Evolutionary conservation across 2,888 invertebrate species (phyloP).

Genomic region (Drosophila diplacantha): DNA sequence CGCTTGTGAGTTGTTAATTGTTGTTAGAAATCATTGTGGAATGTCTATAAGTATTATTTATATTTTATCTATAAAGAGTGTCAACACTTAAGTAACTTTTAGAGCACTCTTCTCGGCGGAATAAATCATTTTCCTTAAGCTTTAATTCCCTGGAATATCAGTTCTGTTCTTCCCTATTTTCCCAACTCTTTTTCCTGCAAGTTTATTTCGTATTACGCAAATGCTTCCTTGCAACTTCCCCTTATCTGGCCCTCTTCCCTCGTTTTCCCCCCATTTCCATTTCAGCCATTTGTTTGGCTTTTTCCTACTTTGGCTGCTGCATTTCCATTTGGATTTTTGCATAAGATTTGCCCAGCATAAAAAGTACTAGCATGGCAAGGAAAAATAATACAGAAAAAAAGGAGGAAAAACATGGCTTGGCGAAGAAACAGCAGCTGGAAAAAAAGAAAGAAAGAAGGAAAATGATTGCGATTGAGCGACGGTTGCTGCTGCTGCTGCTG

Average conservation of each 20-base stretch:
- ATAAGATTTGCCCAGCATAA: conserved; percentile 55
- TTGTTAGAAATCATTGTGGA: not conserved
- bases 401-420: conserved; percentile 14
- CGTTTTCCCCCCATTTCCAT: conserved; percentile 9
- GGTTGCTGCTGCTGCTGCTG: conserved; percentile 45
- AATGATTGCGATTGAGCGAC: conserved; percentile 59
- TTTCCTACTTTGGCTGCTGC: conserved; percentile 35
- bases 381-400: conserved; percentile 9
- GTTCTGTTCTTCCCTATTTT: not conserved
- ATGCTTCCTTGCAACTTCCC: conserved; percentile 31
- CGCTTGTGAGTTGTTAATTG: no score
- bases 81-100: not conserved
- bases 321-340: conserved; percentile 64
- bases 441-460: conserved; percentile 23
- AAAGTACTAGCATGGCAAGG: conserved; percentile 16
- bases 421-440: conserved; percentile 20
- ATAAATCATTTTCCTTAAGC: not conserved
- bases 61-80: not conserved
- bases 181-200: conserved; percentile 2
- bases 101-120: not conserved
- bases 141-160: not conserved
- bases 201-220: conserved; percentile 22
- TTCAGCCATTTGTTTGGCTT: conserved; percentile 43
- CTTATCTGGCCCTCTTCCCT: conserved; percentile 5
- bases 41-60: not conserved